Base-by-base conservation (phyloP, 2,113 vertebrate genomes). In the Hydrolagus affinis region DNA sequence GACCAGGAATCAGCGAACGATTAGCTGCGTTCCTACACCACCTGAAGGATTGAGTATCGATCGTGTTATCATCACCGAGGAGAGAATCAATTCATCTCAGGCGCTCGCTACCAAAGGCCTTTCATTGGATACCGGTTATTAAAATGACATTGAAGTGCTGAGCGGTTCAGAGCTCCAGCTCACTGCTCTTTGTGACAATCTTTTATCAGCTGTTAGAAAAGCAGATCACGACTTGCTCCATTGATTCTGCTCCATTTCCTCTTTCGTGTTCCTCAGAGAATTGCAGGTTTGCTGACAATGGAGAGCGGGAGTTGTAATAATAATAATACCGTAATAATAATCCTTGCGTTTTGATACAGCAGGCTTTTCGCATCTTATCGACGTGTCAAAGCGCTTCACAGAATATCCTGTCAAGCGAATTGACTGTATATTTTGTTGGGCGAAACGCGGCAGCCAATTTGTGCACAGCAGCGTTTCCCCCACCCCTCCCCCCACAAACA, bases 121-220 rank as follows among this genome's bases (percentile, higher is more conserved):
- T 28, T 19, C 66, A 83, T 66, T 30, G 78, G 78, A 83, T 64
- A 28, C 62, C 66, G 17, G 9, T 83, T 28, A 83, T 83, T 83
- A 83, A 83, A 83, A 68, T 83, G 78, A 83, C 78, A 68, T 83
- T 28, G 21, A 83, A 83, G 62, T 83, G 62, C 66, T 23, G 17
- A 32, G 25, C 28, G 62, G 64, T 66, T 83, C 78, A 64, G 78
- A 83, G 30, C 78, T 30, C 66, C 78, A 68, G 62, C 78, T 21
- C 25, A 66, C 78, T 83, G 64, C 15, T 19, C 17, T 64, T 83
- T 66, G 25, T 66, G 60, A 83, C 66, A 32, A 83, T 19, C 66
- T 32, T 83, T 80, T 68, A 15, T 17, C 10, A 66, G 62, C 28
- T 80, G 76, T 83, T 32, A 15, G 30, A 83, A 83, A 66, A 25